Evolutionary conservation across 2,888 invertebrate species (phyloP), one percentile per base, ranked within the genome.

Genomic region (Neria commutata): DNA sequence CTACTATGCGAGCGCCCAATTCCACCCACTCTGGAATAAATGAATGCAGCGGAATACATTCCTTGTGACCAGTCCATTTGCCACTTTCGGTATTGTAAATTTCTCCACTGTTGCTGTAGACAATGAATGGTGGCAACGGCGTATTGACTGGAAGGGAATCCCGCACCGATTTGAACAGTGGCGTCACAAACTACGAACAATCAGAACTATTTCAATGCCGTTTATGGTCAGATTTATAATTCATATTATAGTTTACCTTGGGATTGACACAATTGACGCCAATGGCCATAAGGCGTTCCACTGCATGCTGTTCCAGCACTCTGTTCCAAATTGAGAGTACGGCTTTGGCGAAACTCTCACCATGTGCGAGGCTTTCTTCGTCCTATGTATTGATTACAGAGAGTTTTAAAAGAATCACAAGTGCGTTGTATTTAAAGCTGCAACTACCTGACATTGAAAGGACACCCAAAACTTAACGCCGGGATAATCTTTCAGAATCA

Each of bases 211-310:
- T 37, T 37, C 17, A 42, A 42, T 4, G n/a, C n/a, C n/a, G n/a
- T n/a, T n/a, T n/a, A n/a, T n/a, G n/a, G n/a, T n/a, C n/a, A n/a
- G n/a, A n/a, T n/a, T n/a, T n/a, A n/a, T n/a, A n/a, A n/a, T n/a
- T n/a, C n/a, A n/a, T 42, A 47, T 17, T 4, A 37, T 4, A 29
- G n/a, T n/a, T n/a, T 67, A 74, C 74, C 57, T 62, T 67, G 16
- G 92, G 92, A 54, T 87, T 84, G 37, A 93, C 86, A 80, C 97
- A 98, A 82, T 98, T 97, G 0, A 94, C 88, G 2, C 97, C 97
- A 54, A 96, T 87, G 1, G 92, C 96, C 17, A 93, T 84, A 61
- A 96, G 83, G 63, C 85, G 85, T 1, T 84, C 81, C 2, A 83
- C 81, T 2, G 74, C 74, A 75, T 91, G 90, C 45, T 84, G 77